Evolutionary conservation across 2,888 invertebrate species (phyloP), one percentile per base, ranked within the genome.

Genomic region (Heteromyza rotundicornis): DNA sequence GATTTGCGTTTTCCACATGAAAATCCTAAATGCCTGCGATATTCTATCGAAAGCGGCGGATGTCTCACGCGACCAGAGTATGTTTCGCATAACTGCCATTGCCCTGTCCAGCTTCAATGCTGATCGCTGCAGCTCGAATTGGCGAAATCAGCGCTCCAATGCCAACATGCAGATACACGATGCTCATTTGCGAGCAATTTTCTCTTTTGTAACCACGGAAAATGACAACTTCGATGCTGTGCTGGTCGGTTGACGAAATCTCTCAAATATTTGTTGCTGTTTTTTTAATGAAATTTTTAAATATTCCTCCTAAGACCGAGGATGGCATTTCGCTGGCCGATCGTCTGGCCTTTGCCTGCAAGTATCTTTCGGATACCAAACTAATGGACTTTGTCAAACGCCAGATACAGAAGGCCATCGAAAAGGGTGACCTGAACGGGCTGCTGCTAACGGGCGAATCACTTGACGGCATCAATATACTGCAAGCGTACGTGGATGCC

Each of bases 181-280:
- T 86, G 92, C 96, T 0, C 95, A 97, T 84, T 87, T 98, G 65
- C 88, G 94, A 75, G 94, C 94, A 5, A 90, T 95, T 81, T 96
- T 97, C 85, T 90, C 91, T 53, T 97, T 97, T 85, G 86, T 97
- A 64, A 92, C 95, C 0, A 89, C 92, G 32, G 91, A 94, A 57
- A 88, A 88, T 74, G 90, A 89, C 69, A 89, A 87, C 72, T 94
- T 90, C 72, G 91, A 92, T 59, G 87, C 87, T 65, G 90, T 94
- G 70, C 84, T 94, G 85, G 92, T 68, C 27, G 27, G 7, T 27
- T 10, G 27, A 27, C 27, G 5, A 27, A 27, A 7, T 36, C n/a
- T 3, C 1, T 24, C 27, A 20, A 16, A 32, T 12, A 8, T 12
- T 12, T 40, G 7, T 10, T 24, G 24, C 16, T 24, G 2, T 24